phyloP scores from a whole-genome alignment of 2,113 vertebrate species.

The Castor canadensis region DNA sequence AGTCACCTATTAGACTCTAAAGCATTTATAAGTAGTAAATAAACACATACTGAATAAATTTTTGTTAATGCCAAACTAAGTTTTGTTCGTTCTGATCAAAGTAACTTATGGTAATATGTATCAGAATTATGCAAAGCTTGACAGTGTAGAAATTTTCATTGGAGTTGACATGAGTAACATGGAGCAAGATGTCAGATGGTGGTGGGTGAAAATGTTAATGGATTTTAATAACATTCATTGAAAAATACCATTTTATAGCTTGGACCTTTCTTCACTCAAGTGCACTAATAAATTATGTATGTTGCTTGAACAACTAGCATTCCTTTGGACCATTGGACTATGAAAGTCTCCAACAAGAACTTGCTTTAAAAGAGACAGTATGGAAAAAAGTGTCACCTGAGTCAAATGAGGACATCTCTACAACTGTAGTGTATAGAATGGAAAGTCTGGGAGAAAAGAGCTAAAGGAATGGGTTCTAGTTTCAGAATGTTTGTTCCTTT shows the following conservation, averaged over 20 bases:
- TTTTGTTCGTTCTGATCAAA: constrained; percentile 30
- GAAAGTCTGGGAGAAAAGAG: constrained; percentile 90
- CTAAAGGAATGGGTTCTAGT: constrained; percentile 83
- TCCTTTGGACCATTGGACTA: constrained; percentile 97
- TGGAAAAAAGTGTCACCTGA: constrained; percentile 98
- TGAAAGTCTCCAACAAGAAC: constrained; percentile 98
- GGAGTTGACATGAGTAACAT: background rate
- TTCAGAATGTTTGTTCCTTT: constrained; percentile 78
- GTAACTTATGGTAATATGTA: constrained; percentile 34
- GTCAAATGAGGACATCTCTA: constrained; percentile 96
- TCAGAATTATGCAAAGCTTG: constrained; percentile 9
- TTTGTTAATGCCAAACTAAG: background rate
- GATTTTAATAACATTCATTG: constrained; percentile 81
- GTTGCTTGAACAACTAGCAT: constrained; percentile 96
- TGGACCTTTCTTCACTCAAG: constrained; percentile 81
- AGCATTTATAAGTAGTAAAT: constrained; percentile 35
- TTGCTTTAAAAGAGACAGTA: constrained; percentile 97
- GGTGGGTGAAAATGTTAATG: constrained; percentile 69
- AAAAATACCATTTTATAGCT: constrained; percentile 81
- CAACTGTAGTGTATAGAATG: constrained; percentile 99
- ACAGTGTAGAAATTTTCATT: constrained; percentile 27
- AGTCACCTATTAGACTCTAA: constrained; percentile 39
- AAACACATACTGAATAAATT: constrained; percentile 2
- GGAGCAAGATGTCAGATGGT: constrained; percentile 61
- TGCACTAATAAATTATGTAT: constrained; percentile 94